Base-by-base conservation (phyloP, 2,113 vertebrate genomes). In the Ageneiosus marmoratus region DNA sequence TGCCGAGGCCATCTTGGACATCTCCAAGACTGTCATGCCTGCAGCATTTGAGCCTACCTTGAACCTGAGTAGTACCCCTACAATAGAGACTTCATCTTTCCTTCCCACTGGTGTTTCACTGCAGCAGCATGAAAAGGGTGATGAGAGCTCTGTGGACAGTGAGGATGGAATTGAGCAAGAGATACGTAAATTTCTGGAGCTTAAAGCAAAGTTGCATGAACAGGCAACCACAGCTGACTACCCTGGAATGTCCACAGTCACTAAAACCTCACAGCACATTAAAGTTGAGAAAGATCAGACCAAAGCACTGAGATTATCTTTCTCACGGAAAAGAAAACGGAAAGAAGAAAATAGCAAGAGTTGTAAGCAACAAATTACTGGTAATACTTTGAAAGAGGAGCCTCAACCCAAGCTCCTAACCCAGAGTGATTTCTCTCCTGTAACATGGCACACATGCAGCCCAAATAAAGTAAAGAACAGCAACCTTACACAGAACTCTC, bases 161-260 rank as follows among this genome's bases (percentile, higher is more conserved):
- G 97, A 97, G 4, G 97, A 99, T 53, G 97, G 98, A 29, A 98
- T 99, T 2, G 98, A 99, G 87, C 96, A 95, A 85, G 97, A 99
- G 89, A 99, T 99, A 89, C 91, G 94, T 46, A 95, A 92, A 0
- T 99, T 97, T 84, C 89, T 99, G 74, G 98, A 97, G 79, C 93
- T 95, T 84, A 99, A 98, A 89, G 97, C 97, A 0, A 96, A 95
- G 89, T 90, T 95, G 0, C 93, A 94, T 78, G 90, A 90, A 74
- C 89, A 93, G 82, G 87, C 87, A 62, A 48, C 92, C 18, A 87
- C 85, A 48, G 13, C 80, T 77, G 76, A 46, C 27, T 50, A 82
- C 16, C 29, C 82, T 41, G 65, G 2, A 60, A 53, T 6, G 29
- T 37, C 63, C 5, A 18, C 58, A n/a, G 41, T 29, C 29, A 5